Evolutionary conservation across 2,888 invertebrate genomes (phyloP), one percentile per base, ranked within the genome.

Genomic region (Drosophila ochracea): DNA sequence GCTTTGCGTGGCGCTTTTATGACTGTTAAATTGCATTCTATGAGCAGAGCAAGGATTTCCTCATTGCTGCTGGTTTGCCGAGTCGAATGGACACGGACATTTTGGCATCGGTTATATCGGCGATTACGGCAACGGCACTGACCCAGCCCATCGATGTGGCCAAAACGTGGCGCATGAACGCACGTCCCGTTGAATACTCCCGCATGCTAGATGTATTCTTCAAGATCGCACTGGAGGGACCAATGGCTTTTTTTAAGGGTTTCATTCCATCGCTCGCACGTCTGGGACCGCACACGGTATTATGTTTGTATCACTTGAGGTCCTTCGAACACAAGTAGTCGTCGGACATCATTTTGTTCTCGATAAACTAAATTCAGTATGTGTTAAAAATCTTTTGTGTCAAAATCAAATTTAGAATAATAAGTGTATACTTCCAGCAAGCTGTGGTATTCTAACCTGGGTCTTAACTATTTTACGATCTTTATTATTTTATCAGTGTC

Each of bases 111-210:
- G 94, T 98, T 69, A 94, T 95, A 57, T 98, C 98, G 94, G 96
- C 97, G 94, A 77, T 85, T 7, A 74, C 89, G 16, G 93, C 91
- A 4, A 92, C 92, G 16, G 79, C 82, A 0, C 93, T 99, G 84
- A 99, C 99, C 0, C 99, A 99, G 94, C 99, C 99, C 3, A 94
- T 99, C 66, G 99, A 99, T 93, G 99, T 99, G 5, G 94, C 99
- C 80, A 99, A 99, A 94, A 99, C 99, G 0, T 95, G 99, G 83
- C 96, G 97, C 76, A 99, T 99, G 99, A 99, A 99, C 93, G 98
- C 99, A 0, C 96, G 96, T 81, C 97, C 97, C 6, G 98, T 98
- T 21, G 97, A 98, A 94, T 97, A 97, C 91, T 95, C 95, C 80
- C 96, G 95, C 76, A 93, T 98, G 33, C 86, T 93, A 93, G 95